phyloP scores from a whole-genome alignment of 1,140 invertebrate species.

The Monomorium pharaonis region DNA sequence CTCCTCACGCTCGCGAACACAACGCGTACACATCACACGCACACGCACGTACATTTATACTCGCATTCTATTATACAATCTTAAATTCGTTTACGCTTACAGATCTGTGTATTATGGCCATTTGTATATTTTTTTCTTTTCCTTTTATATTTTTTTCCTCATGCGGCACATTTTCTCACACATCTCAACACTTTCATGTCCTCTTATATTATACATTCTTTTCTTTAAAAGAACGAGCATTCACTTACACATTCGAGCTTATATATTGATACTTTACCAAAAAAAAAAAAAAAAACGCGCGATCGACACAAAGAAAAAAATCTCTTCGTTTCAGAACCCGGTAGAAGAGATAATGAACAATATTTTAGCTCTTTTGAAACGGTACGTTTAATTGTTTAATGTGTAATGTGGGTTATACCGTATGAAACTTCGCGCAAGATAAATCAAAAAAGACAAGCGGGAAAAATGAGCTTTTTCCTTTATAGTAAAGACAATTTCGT shows the following conservation, averaged over 20 bases:
- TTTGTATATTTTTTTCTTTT: constrained; percentile 62
- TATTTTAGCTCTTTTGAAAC: constrained; percentile 9
- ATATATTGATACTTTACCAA: constrained; percentile 5
- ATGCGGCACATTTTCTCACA: neutral
- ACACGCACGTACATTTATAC: neutral
- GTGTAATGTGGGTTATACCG: neutral
- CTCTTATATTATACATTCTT: constrained; percentile 16
- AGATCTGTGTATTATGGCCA: constrained; percentile 78
- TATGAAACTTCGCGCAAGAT: constrained; percentile 37
- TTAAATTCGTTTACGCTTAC: constrained; percentile 60
- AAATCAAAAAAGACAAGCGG: constrained; percentile 3
- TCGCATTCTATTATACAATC: constrained; percentile 27
- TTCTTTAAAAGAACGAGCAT: neutral
- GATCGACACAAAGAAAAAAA: neutral
- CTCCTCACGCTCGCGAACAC: neutral
- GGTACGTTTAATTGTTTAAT: constrained; percentile 25
- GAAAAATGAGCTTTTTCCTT: neutral
- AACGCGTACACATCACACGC: neutral
- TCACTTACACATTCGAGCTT: neutral
- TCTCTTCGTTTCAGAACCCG: neutral
- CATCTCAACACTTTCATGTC: neutral
- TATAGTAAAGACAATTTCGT: neutral
- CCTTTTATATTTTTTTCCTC: constrained; percentile 6
- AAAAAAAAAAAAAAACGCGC: too few species aligned
- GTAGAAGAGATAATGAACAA: constrained; percentile 16